Percentiles rank a stretch among this genome's conserved stretches.
phyloP scores from a whole-genome alignment of 2,888 invertebrate genomes.

The Drosophila falleni region DNA sequence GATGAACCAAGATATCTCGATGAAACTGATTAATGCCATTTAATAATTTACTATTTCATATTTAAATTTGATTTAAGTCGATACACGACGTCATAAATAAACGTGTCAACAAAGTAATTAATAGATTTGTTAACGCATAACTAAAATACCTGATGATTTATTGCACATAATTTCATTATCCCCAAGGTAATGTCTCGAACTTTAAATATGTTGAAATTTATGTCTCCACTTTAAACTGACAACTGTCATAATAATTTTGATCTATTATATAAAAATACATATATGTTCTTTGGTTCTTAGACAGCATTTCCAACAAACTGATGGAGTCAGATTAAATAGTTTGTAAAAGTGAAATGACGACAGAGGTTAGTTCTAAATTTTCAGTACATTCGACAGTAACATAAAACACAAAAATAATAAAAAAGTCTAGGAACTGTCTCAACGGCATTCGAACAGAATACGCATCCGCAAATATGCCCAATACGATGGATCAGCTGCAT shows the following conservation, averaged over 20 bases:
- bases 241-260: neutral
- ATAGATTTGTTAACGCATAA: neutral
- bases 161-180: neutral
- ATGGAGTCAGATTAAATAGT: neutral
- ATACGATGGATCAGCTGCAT: slow-evolving; percentile 28
- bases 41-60: neutral
- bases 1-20: neutral
- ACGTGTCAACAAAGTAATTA: neutral
- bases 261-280: too few species aligned
- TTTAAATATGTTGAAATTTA: neutral
- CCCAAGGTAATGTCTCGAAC: neutral
- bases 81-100: neutral
- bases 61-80: neutral
- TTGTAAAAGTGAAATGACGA: slow-evolving; percentile 3
- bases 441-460: slow-evolving; percentile 1
- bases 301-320: neutral
- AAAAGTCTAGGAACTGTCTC: slow-evolving; percentile 2
- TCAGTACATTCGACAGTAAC: slow-evolving; percentile 6
- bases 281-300: neutral
- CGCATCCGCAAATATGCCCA: slow-evolving; percentile 7
- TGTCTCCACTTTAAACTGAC: neutral
- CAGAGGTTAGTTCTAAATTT: slow-evolving; percentile 31
- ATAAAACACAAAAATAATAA: neutral
- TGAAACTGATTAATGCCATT: neutral
- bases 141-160: neutral